phyloP scores from a whole-genome alignment of 2,797 vertebrate species.

The Gymnoscopelus braueri region DNA sequence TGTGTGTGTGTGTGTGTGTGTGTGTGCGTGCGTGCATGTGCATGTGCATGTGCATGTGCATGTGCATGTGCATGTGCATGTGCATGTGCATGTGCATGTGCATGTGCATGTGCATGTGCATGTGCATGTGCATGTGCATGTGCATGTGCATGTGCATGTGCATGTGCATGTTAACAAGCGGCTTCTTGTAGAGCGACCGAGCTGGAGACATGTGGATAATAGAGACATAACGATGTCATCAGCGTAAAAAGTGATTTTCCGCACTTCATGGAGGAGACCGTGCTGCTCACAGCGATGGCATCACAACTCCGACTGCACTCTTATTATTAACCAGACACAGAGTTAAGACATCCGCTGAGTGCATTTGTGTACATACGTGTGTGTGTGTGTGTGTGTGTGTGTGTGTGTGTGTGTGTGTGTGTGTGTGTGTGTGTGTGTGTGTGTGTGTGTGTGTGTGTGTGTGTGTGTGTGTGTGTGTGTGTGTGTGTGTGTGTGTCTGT shows the following conservation, averaged over 20 bases:
- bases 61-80: constrained; percentile 36
- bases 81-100: background rate
- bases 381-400: too few species aligned
- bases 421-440: too few species aligned
- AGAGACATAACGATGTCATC: constrained; percentile 67
- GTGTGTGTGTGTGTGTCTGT: background rate
- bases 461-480: too few species aligned
- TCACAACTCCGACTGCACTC: too few species aligned
- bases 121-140: background rate
- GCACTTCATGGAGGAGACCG: constrained; percentile 31
- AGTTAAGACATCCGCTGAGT: too few species aligned
- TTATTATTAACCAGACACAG: too few species aligned
- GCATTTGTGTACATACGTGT: too few species aligned
- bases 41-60: constrained; percentile 30
- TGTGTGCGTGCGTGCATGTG: constrained; percentile 2
- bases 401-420: too few species aligned
- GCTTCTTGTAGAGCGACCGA: constrained; percentile 46
- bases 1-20: constrained; percentile 7
- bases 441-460: too few species aligned
- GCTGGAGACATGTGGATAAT: constrained; percentile 55
- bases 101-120: constrained; percentile 1
- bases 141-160: constrained; percentile 3
- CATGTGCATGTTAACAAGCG: constrained; percentile 20
- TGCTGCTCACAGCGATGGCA: too few species aligned
- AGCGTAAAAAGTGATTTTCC: constrained; percentile 43